Percentiles rank a stretch among this genome's conserved stretches.
phyloP scores from a whole-genome alignment of 1,140 invertebrate species.

The Chymomyza costata region DNA sequence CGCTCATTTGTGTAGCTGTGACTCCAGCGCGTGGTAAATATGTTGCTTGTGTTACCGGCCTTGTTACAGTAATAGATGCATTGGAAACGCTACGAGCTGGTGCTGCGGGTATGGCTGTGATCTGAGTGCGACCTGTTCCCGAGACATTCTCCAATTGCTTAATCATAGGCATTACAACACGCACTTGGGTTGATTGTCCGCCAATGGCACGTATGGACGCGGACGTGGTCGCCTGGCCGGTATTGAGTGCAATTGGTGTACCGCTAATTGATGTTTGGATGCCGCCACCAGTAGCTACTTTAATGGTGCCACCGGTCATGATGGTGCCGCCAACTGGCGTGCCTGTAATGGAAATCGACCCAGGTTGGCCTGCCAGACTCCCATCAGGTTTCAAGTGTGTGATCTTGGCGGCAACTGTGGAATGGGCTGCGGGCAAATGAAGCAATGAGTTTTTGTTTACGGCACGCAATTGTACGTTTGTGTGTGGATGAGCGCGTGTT shows the following conservation, averaged over 20 bases:
- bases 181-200: slow-evolving; percentile 68
- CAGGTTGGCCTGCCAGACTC: slow-evolving; percentile 27
- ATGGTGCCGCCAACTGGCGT: slow-evolving; percentile 35
- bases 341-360: slow-evolving; percentile 51
- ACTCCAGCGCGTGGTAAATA: slow-evolving; percentile 66
- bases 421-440: slow-evolving; percentile 59
- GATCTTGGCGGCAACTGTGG: slow-evolving; percentile 67
- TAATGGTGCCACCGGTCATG: slow-evolving; percentile 60
- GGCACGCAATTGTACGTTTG: slow-evolving; percentile 50
- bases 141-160: slow-evolving; percentile 69
- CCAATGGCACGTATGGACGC: slow-evolving; percentile 65
- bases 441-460: slow-evolving; percentile 64
- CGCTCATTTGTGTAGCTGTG: slow-evolving; percentile 63
- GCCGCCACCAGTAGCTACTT: slow-evolving; percentile 50
- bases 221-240: slow-evolving; percentile 49
- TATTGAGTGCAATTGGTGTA: slow-evolving; percentile 56
- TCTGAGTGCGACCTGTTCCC: slow-evolving; percentile 63
- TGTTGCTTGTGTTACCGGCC: slow-evolving; percentile 58
- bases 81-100: slow-evolving; percentile 61
- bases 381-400: slow-evolving; percentile 64
- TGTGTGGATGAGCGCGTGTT: slow-evolving; percentile 47
- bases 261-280: slow-evolving; percentile 44
- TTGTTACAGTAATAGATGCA: slow-evolving; percentile 71
- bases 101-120: slow-evolving; percentile 69
- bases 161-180: slow-evolving; percentile 73